These are phyloP conservation scores for Laothoe populi DNA, from an alignment of 2,888 invertebrate genomes.

Conservation along the genomic window DNA sequence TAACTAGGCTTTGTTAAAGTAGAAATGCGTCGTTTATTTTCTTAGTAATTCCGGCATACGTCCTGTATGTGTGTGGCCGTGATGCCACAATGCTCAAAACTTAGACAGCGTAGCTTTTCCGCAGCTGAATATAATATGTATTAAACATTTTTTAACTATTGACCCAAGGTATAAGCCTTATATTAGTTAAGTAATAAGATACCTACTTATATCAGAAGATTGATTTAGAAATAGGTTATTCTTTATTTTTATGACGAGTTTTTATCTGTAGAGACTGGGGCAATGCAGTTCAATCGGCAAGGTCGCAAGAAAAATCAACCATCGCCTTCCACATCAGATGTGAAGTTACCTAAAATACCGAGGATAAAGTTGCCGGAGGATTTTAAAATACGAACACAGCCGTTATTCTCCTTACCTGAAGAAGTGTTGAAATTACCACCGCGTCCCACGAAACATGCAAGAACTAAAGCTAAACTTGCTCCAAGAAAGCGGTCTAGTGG, in stretches of 20 bases:
- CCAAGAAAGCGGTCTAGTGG: constrained; percentile 66
- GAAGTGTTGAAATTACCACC: constrained; percentile 82
- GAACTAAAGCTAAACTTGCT: constrained; percentile 55
- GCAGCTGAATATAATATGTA: too few species aligned
- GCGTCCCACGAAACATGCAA: constrained; percentile 63
- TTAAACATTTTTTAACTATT: too few species aligned
- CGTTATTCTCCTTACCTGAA: constrained; percentile 87
- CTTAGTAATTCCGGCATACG: too few species aligned
- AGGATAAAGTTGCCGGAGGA: constrained; percentile 83
- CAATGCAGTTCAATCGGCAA: constrained; percentile 60
- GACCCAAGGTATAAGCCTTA: too few species aligned
- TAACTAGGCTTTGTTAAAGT: too few species aligned
- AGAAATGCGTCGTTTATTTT: too few species aligned
- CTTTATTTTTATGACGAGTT: neutral
- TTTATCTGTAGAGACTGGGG: neutral
- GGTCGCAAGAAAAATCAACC: constrained; percentile 74
- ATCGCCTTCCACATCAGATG: constrained; percentile 72
- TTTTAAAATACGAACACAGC: constrained; percentile 82
- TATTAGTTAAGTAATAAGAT: too few species aligned
- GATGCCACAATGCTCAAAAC: too few species aligned
- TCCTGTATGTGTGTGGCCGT: too few species aligned
- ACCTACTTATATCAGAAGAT: too few species aligned
- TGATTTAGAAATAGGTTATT: too few species aligned
- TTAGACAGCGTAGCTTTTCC: too few species aligned
- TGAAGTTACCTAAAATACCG: constrained; percentile 82